A percentile compares a stretch with the other conserved stretches of the same genome.
These are phyloP conservation scores for Mormyrops attenuatus DNA, from an alignment of 2,797 vertebrate genomes.

Conservation along the genomic window DNA sequence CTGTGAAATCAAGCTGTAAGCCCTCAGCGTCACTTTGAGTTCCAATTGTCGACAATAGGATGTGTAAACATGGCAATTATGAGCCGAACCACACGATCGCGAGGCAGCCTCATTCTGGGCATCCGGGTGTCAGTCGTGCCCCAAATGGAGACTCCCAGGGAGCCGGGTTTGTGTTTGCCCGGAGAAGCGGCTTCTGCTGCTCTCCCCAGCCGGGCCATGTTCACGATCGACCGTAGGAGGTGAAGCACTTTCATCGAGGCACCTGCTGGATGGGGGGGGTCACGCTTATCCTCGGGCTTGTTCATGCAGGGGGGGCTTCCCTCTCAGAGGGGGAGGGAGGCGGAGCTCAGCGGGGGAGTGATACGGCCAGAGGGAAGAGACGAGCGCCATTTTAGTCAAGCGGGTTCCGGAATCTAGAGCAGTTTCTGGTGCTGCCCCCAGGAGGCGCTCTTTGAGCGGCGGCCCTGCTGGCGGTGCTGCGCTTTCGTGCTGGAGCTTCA, in stretches of 20 bases:
- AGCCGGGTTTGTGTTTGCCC: not conserved
- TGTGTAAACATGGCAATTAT: not conserved
- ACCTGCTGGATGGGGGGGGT: not conserved
- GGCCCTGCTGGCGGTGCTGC: not conserved
- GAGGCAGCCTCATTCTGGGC: not conserved
- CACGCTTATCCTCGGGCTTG: not conserved
- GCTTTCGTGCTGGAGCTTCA: not conserved
- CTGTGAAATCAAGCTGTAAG: not conserved
- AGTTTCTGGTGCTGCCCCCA: not conserved
- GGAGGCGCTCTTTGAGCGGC: not conserved
- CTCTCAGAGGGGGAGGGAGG: not conserved
- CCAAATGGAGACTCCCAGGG: not conserved
- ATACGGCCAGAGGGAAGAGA: not conserved
- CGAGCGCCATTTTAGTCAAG: not conserved
- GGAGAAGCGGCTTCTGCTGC: not conserved
- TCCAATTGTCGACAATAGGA: not conserved
- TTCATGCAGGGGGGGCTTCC: not conserved
- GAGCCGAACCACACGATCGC: not conserved
- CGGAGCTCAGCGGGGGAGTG: not conserved
- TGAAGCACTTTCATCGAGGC: not conserved
- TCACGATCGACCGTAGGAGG: not conserved
- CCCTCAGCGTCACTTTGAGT: not conserved
- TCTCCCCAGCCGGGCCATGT: not conserved
- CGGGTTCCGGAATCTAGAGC: not conserved
- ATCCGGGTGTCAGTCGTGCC: not conserved